phyloP scores from a whole-genome alignment of 2,888 invertebrate species.

The Ellobium chinense region DNA sequence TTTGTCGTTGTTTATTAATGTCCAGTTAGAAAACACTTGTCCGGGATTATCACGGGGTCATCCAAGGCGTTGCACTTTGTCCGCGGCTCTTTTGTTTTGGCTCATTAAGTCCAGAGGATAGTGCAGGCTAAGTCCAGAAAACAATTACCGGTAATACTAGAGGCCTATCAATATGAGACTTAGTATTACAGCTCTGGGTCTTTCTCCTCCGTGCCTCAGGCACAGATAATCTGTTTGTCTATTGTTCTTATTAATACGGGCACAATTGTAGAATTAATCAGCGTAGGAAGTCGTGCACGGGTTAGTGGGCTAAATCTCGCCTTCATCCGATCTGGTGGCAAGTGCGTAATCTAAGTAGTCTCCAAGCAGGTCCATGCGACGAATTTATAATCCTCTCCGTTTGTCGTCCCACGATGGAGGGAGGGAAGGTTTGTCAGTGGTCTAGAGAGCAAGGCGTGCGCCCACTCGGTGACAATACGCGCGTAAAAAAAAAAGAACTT shows the following conservation, averaged over 20 bases:
- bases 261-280: slow-evolving; percentile 17
- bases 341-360: slow-evolving; percentile 25
- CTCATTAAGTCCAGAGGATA: neutral
- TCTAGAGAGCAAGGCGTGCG: neutral
- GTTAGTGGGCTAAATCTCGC: slow-evolving; percentile 9
- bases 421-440: neutral
- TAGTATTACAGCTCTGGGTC: neutral
- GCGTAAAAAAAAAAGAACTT: too few species aligned
- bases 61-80: too few species aligned
- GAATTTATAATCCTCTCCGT: slow-evolving; percentile 24
- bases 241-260: slow-evolving; percentile 7
- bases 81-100: neutral
- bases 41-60: too few species aligned
- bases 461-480: neutral
- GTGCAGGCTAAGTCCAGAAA: neutral
- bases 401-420: slow-evolving; percentile 8
- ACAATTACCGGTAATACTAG: slow-evolving; percentile 12
- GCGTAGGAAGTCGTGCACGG: neutral
- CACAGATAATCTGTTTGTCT: slow-evolving; percentile 16
- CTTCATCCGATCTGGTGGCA: slow-evolving; percentile 23
- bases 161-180: neutral
- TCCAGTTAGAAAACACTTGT: too few species aligned
- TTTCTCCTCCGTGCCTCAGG: too few species aligned
- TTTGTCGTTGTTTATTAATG: neutral
- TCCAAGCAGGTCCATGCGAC: neutral